phyloP scores from a whole-genome alignment of 2,888 invertebrate genomes.

The Sesamia inferens region DNA sequence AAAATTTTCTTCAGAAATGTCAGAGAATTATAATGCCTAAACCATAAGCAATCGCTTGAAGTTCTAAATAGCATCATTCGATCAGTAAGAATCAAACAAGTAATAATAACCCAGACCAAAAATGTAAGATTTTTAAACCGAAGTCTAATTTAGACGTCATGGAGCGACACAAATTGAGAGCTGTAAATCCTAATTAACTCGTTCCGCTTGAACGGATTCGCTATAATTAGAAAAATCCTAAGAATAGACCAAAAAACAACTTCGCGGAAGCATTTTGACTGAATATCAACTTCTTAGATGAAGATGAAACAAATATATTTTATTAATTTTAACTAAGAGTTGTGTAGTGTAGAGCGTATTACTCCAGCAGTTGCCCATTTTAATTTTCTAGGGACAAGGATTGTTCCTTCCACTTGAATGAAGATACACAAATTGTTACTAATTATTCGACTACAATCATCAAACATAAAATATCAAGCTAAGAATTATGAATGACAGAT shows the following conservation, averaged over 20 bases:
- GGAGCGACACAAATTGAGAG: slow-evolving; percentile 64
- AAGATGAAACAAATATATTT: slow-evolving; percentile 20
- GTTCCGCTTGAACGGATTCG: slow-evolving; percentile 64
- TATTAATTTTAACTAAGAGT: slow-evolving; percentile 1
- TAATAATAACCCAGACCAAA: neutral
- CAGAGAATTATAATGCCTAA: neutral
- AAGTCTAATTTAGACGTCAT: slow-evolving; percentile 46
- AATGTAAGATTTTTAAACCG: slow-evolving; percentile 27
- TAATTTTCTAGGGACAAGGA: neutral
- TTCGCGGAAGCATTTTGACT: slow-evolving; percentile 26
- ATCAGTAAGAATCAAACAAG: neutral
- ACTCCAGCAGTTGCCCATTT: neutral
- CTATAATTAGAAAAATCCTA: slow-evolving; percentile 60
- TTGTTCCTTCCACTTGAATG: slow-evolving; percentile 5
- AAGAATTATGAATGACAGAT: slow-evolving; percentile 8
- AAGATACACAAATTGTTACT: neutral
- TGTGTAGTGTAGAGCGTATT: neutral
- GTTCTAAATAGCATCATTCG: slow-evolving; percentile 7
- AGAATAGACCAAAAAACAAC: slow-evolving; percentile 37
- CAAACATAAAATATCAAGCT: neutral
- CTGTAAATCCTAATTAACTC: slow-evolving; percentile 66
- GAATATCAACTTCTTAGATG: slow-evolving; percentile 4
- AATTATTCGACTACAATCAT: neutral
- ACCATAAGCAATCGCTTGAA: neutral
- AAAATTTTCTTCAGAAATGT: neutral